These are phyloP conservation scores for Adelges cooleyi DNA, from an alignment of 1,140 invertebrate genomes.

Conservation along the genomic window DNA sequence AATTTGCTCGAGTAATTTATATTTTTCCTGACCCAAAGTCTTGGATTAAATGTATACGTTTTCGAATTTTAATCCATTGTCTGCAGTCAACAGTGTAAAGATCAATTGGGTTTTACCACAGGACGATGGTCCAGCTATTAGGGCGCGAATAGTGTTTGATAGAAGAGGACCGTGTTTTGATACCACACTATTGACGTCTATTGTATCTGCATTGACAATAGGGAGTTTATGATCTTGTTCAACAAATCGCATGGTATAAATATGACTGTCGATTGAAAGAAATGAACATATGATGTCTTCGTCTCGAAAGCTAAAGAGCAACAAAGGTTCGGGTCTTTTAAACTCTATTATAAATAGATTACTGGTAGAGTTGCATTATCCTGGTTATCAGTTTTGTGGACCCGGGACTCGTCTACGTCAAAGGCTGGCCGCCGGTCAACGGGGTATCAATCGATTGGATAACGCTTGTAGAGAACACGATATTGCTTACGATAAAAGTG, in stretches of 20 bases:
- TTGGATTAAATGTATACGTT: constrained; percentile 39
- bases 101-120: constrained; percentile 39
- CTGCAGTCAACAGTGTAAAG: constrained; percentile 34
- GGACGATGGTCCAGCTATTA: constrained; percentile 35
- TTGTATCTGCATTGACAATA: no score
- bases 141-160: constrained; percentile 33
- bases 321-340: constrained; percentile 33
- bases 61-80: constrained; percentile 37
- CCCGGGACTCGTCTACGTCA: no score
- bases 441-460: constrained; percentile 1
- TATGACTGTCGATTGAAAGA: no score
- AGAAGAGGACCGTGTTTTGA: no score
- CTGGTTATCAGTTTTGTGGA: no score
- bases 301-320: no score
- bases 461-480: neutral
- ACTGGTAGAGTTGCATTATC: constrained; percentile 37
- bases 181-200: no score
- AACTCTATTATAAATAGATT: constrained; percentile 39
- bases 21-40: constrained; percentile 37
- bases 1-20: constrained; percentile 34
- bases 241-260: no score
- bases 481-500: no score
- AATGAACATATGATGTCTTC: no score
- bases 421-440: neutral
- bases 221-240: no score